These are phyloP conservation scores for Coleophora flavipennella DNA, from an alignment of 2,888 invertebrate genomes.

Conservation along the genomic window DNA sequence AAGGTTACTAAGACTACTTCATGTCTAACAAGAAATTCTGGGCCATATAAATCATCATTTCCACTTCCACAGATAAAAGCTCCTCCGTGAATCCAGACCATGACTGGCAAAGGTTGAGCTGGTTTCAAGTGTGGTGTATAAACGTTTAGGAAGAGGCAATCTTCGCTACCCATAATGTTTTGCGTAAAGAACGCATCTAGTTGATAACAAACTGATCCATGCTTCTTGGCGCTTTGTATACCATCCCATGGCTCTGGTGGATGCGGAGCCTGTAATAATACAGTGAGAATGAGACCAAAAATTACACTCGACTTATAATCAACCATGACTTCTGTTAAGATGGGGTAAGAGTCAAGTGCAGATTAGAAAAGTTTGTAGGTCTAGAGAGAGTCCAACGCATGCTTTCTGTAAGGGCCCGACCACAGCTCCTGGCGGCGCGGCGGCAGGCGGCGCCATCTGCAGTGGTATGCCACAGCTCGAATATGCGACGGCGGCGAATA, in stretches of 20 bases:
- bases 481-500: too few species aligned
- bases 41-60: conserved; percentile 24
- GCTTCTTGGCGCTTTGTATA: conserved; percentile 27
- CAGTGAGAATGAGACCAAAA: too few species aligned
- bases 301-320: too few species aligned
- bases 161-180: conserved; percentile 44
- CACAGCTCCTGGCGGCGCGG: too few species aligned
- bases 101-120: conserved; percentile 26
- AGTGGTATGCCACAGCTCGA: too few species aligned
- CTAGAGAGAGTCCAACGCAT: too few species aligned
- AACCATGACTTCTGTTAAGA: too few species aligned
- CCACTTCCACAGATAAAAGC: conserved; percentile 26
- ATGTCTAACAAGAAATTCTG: conserved; percentile 28
- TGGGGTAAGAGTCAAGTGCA: too few species aligned
- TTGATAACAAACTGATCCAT: conserved; percentile 26
- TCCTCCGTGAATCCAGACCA: conserved; percentile 36
- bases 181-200: conserved; percentile 16
- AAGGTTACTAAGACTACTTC: conserved; percentile 30
- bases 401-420: too few species aligned
- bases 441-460: too few species aligned
- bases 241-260: conserved; percentile 31
- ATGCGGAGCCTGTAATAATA: conserved; percentile 28
- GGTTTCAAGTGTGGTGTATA: conserved; percentile 31
- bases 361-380: too few species aligned
- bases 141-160: conserved; percentile 41